Percentiles rank a stretch among this genome's conserved stretches.
These are phyloP conservation scores for Hylaea fasciaria DNA, from an alignment of 2,888 invertebrate species.

Conservation along the genomic window DNA sequence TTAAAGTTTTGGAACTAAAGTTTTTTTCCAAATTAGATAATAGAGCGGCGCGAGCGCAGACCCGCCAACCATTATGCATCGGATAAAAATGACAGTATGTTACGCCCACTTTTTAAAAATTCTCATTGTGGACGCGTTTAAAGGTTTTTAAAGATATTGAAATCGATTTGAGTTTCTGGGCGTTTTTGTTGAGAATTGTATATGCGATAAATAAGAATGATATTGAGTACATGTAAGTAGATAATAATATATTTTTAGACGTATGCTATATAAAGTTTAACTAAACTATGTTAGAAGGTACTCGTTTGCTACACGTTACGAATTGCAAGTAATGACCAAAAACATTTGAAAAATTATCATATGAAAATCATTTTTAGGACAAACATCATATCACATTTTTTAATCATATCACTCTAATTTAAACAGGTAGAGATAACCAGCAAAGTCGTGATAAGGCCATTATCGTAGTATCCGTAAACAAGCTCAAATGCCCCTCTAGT, in stretches of 20 bases:
- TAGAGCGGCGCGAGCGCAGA: conserved; percentile 73
- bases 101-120: conserved; percentile 82
- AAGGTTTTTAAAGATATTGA: conserved; percentile 81
- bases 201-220: conserved; percentile 20
- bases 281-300: too few relatives aligned
- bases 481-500: conserved; percentile 69
- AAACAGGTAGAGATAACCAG: conserved; percentile 40
- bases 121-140: conserved; percentile 71
- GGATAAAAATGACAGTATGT: conserved; percentile 78
- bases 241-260: too few relatives aligned
- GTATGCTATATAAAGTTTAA: neutral
- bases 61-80: conserved; percentile 69
- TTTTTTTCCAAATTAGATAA: conserved; percentile 61
- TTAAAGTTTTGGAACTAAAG: conserved; percentile 67
- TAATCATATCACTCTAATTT: neutral
- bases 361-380: too few relatives aligned
- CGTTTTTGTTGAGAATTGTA: conserved; percentile 35
- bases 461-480: conserved; percentile 67
- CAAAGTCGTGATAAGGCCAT: conserved; percentile 52
- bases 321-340: neutral
- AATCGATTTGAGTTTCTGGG: conserved; percentile 66
- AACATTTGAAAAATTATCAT: too few relatives aligned
- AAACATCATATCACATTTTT: neutral
- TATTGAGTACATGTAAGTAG: conserved; percentile 2
- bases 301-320: too few relatives aligned